Evolutionary conservation across 2,888 invertebrate genomes (phyloP).

Genomic region (Cerastoderma edule): DNA sequence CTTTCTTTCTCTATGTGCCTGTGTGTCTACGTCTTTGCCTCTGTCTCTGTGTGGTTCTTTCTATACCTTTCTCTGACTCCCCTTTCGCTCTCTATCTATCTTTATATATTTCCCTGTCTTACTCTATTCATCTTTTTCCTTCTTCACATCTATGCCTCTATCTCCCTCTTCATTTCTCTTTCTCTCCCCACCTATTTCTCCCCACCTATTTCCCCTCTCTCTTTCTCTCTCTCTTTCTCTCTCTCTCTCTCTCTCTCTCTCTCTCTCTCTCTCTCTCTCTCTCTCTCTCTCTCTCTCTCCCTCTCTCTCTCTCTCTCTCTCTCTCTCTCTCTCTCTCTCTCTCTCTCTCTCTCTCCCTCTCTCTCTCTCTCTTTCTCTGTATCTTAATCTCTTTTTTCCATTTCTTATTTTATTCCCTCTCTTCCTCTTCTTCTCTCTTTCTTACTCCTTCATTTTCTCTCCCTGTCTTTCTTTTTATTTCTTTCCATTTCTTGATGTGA

Average conservation of each 20-base stretch:
- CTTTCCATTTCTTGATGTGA: too few species aligned
- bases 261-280: not conserved
- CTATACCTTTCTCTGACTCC: not conserved
- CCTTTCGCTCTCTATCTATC: too few species aligned
- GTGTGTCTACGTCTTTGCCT: too few species aligned
- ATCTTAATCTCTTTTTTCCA: constrained; percentile 6
- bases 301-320: not conserved
- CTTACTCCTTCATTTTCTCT: too few species aligned
- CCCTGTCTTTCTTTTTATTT: too few species aligned
- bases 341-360: constrained; percentile 22
- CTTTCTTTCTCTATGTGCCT: too few species aligned
- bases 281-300: not conserved
- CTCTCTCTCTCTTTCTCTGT: constrained; percentile 19
- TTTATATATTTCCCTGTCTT: not conserved
- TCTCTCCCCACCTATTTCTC: not conserved
- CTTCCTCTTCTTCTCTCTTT: too few species aligned
- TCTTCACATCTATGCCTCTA: not conserved
- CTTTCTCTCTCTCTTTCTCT: not conserved
- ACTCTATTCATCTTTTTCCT: not conserved
- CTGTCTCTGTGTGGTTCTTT: not conserved
- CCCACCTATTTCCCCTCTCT: not conserved
- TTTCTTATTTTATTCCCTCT: not conserved
- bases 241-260: not conserved
- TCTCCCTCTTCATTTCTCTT: not conserved
- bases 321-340: not conserved